Base-by-base conservation (phyloP, 2,888 invertebrate genomes). In the Craniophora ligustri region DNA sequence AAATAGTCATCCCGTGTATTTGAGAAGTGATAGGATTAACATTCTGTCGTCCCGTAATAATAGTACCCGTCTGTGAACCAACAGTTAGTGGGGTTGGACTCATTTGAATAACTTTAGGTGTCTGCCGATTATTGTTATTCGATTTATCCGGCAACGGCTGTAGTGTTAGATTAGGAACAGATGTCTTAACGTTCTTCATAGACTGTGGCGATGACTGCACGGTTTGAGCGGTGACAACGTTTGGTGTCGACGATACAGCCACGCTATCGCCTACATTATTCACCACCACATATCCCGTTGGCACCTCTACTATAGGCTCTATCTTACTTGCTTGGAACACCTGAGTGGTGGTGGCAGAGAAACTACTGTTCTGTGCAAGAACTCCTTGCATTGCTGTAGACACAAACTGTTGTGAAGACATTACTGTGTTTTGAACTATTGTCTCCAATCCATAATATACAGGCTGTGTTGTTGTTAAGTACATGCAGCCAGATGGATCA, bases 371-470 rank as follows among this genome's bases (percentile, higher is more conserved):
- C 74, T 96, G 96, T 47, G 97, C 96, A 21, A 97, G 91, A 2
- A 97, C 96, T 35, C 97, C 97, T 59, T 96, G 97, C 93, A 97
- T 96, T 4, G 97, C 95, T 1, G 96, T 96, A 3, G 97, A 96
- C 11, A 97, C 95, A 80, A 97, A 97, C 79, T 97, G 97, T 80
- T 97, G 97, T 15, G 97, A 97, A n/a, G 97, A 97, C 97, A 97
- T 97, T 0, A 97, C 97, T 3, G 97, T 97, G 78, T 97, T 97
- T 85, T 97, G 97, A 2, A 97, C 97, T 47, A 97, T 97, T 0
- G 97, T 97, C 88, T 97, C 97, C 63, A 97, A 92, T 0, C 97
- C 97, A 74, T 97, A 97, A 76, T 97, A 97, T 75, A 97, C 95
- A 3, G 97, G 97, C 73, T 96, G 96, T 11, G 95, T 95, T 1